Conservation (phyloP, 2,113 vertebrate genomes). For the Megatriorchis doriae region DNA sequence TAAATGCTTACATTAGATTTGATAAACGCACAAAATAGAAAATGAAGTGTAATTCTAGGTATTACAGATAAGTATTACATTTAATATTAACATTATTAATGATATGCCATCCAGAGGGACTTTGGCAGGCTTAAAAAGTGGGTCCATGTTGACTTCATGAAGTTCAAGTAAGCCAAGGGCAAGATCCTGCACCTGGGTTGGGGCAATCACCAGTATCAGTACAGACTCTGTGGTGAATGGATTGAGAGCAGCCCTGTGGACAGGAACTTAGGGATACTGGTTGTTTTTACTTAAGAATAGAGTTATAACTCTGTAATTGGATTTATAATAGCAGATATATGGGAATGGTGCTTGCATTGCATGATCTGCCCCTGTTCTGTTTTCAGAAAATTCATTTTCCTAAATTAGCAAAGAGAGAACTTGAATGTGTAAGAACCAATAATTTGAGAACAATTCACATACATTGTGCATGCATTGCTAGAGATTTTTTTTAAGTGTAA, state of each 20-base stretch:
- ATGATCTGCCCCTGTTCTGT: not conserved
- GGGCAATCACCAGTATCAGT: not conserved
- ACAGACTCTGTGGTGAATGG: not conserved
- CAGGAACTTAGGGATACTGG: not conserved
- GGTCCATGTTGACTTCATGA: not conserved
- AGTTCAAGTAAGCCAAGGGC: not conserved
- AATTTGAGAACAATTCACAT: not conserved
- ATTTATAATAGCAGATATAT: not conserved
- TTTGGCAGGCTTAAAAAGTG: not conserved
- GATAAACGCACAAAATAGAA: not conserved
- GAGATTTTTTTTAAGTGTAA: not conserved
- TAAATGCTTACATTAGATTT: not conserved
- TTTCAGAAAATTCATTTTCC: not conserved
- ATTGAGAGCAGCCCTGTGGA: not conserved
- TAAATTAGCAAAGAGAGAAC: not conserved
- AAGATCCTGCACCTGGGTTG: not conserved
- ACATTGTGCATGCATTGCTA: not conserved
- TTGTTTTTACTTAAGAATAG: not conserved
- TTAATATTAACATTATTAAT: not conserved
- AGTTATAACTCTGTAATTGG: not conserved
- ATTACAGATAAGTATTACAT: not conserved
- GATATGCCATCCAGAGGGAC: not conserved
- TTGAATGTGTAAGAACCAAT: not conserved
- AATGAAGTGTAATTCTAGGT: not conserved
- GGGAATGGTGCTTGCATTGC: not conserved